Evolutionary conservation across 2,888 invertebrate species (phyloP).

Genomic region (Drosophila imparisetae): DNA sequence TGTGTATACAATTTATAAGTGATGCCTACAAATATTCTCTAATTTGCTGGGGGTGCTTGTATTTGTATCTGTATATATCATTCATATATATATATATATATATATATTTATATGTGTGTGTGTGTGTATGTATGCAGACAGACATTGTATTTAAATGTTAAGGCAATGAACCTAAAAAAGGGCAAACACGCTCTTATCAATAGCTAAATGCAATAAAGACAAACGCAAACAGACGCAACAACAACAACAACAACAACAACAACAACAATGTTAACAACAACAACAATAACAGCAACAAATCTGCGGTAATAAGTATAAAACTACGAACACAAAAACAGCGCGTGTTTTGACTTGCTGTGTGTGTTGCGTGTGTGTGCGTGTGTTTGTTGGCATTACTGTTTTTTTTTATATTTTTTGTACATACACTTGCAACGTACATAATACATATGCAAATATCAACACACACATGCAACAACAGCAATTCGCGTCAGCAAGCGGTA

Average conservation of each 20-base stretch:
- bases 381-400: background rate
- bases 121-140: background rate
- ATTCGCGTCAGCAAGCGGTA: conserved; percentile 9
- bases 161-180: conserved; percentile 62
- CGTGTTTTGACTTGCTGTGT: conserved; percentile 16
- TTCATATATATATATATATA: background rate
- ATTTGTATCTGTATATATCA: background rate
- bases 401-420: background rate
- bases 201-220: conserved; percentile 38
- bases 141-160: background rate
- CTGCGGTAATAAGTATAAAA: conserved; percentile 7
- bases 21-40: conserved; percentile 6
- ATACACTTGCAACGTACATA: background rate
- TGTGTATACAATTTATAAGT: background rate
- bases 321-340: conserved; percentile 20
- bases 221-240: conserved; percentile 16
- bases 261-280: background rate
- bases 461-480: background rate
- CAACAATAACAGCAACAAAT: background rate
- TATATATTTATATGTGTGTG: too few species aligned
- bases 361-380: background rate
- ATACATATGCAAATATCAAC: conserved; percentile 3
- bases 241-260: background rate
- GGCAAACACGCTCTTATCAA: conserved; percentile 30
- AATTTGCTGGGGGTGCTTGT: background rate